A percentile compares a stretch with the other conserved stretches of the same genome.
These are phyloP conservation scores for Oenanthe oenanthe DNA, from an alignment of 2,113 vertebrate genomes.

Conservation along the genomic window DNA sequence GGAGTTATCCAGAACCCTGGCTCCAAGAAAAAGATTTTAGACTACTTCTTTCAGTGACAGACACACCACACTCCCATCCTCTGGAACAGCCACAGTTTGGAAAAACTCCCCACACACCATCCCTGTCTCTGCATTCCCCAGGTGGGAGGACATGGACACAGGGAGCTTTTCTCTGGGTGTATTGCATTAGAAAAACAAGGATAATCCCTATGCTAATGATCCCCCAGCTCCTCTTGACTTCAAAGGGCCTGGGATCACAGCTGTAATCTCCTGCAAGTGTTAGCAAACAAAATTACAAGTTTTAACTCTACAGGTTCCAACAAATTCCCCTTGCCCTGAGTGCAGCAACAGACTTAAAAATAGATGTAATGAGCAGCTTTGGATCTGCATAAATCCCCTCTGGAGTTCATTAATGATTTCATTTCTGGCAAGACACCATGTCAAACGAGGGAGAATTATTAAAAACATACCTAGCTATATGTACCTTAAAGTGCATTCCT, in stretches of 20 bases:
- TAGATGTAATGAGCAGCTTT: constrained; percentile 39
- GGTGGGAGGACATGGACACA: neutral
- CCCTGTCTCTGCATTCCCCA: neutral
- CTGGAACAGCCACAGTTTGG: neutral
- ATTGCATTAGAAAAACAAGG: neutral
- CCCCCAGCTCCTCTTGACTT: constrained; percentile 22
- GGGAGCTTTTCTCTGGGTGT: neutral
- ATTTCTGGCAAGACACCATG: constrained; percentile 42
- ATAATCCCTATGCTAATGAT: constrained; percentile 50
- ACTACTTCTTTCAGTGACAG: neutral
- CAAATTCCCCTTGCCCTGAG: constrained; percentile 6
- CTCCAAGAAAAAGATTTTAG: neutral
- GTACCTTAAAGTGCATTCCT: neutral
- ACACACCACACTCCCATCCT: neutral
- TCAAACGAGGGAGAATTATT: neutral
- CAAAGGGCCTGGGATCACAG: constrained; percentile 31
- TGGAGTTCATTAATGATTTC: constrained; percentile 48
- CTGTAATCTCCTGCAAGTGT: constrained; percentile 40
- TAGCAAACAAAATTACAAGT: constrained; percentile 66
- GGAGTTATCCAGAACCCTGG: neutral
- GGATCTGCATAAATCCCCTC: constrained; percentile 34
- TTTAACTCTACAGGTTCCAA: constrained; percentile 51
- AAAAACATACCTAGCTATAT: neutral
- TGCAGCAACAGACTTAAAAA: constrained; percentile 24
- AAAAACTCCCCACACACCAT: neutral